phyloP scores from a whole-genome alignment of 2,888 invertebrate species.

The Brenthis ino region DNA sequence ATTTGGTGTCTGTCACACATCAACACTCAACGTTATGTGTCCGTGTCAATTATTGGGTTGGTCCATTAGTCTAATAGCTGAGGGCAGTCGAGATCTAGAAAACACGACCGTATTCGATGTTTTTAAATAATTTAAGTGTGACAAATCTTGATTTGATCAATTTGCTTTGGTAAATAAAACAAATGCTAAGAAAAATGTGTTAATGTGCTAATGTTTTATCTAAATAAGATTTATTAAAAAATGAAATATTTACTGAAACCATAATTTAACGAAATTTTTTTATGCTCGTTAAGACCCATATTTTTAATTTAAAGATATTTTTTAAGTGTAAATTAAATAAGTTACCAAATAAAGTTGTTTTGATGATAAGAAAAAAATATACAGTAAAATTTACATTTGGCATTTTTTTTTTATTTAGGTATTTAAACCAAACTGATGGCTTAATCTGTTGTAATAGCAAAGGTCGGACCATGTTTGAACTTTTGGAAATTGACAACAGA shows the following conservation, averaged over 20 bases:
- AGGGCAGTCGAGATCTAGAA: constrained; percentile 27
- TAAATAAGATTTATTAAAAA: background rate
- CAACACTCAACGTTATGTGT: background rate
- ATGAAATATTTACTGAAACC: background rate
- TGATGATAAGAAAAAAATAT: too few species aligned
- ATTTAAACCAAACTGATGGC: too few species aligned
- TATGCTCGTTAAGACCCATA: too few species aligned
- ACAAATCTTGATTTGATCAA: background rate
- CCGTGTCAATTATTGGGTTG: constrained; percentile 22
- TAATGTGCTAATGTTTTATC: background rate
- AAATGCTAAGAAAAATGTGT: background rate
- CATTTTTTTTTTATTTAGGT: too few species aligned
- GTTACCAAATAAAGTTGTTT: too few species aligned
- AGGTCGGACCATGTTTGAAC: too few species aligned
- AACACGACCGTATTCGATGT: constrained; percentile 8
- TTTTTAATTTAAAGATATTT: too few species aligned
- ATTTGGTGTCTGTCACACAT: constrained; percentile 13
- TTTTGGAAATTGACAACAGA: too few species aligned
- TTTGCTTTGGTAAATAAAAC: background rate
- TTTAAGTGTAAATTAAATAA: too few species aligned
- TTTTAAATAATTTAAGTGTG: constrained; percentile 3
- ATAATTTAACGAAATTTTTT: too few species aligned
- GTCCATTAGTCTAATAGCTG: constrained; percentile 23
- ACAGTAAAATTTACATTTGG: too few species aligned
- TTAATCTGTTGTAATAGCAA: too few species aligned